phyloP scores from a whole-genome alignment of 2,888 invertebrate species.

The Apomyelois bistriatella region DNA sequence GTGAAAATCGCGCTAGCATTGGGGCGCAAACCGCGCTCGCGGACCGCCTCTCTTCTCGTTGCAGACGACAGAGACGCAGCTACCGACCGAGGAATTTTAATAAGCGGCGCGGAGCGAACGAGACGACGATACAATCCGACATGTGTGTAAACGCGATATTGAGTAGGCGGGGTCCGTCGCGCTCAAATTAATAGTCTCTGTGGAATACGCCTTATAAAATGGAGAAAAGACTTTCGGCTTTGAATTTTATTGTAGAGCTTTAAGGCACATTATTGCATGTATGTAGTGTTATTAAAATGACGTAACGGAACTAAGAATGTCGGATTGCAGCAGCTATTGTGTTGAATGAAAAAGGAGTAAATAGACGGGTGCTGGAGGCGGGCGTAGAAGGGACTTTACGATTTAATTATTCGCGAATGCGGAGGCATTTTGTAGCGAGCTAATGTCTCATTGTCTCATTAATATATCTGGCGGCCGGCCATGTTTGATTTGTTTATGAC shows the following conservation, averaged over 20 bases:
- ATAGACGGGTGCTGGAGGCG: constrained; percentile 75
- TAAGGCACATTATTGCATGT: constrained; percentile 36
- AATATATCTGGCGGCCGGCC: constrained; percentile 77
- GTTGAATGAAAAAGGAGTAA: constrained; percentile 80
- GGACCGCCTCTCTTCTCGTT: constrained; percentile 61
- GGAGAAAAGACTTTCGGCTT: constrained; percentile 22
- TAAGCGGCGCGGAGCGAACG: constrained; percentile 74
- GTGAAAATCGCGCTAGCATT: constrained; percentile 75
- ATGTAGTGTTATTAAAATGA: constrained; percentile 37
- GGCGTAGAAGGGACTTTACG: constrained; percentile 78
- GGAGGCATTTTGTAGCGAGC: constrained; percentile 79
- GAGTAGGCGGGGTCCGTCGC: constrained; percentile 76
- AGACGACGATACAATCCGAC: constrained; percentile 66
- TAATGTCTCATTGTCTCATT: constrained; percentile 80
- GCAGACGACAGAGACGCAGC: constrained; percentile 67
- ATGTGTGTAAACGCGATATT: constrained; percentile 76
- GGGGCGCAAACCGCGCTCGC: constrained; percentile 60
- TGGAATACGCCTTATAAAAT: constrained; percentile 71
- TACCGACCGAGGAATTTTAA: constrained; percentile 77
- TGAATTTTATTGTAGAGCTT: constrained; percentile 20
- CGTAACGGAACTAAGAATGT: constrained; percentile 52
- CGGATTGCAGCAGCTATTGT: constrained; percentile 77
- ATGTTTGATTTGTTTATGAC: constrained; percentile 80
- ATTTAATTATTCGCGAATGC: constrained; percentile 80
- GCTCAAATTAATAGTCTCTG: constrained; percentile 76